phyloP scores from a whole-genome alignment of 2,888 invertebrate genomes.

The Mactromeris polynyma region DNA sequence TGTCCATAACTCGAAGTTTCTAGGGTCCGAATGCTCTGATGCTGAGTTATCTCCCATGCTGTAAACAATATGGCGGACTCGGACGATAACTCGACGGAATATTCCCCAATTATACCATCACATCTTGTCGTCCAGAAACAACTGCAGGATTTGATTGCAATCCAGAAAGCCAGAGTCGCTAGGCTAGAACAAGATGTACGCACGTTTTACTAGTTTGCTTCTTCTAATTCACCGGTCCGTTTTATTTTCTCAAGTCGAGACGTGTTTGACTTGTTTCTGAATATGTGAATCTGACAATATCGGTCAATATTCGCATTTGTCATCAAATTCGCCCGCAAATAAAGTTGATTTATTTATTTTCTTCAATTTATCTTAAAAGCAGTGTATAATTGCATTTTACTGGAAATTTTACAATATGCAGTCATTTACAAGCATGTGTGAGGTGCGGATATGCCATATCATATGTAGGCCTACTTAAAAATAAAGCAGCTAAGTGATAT shows the following conservation, averaged over 20 bases:
- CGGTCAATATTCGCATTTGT: neutral
- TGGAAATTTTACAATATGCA: too few relatives aligned
- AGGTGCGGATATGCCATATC: too few relatives aligned
- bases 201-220: neutral
- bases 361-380: too few relatives aligned
- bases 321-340: too few relatives aligned
- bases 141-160: slow-evolving; percentile 74
- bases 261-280: neutral
- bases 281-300: too few relatives aligned
- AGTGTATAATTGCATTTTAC: too few relatives aligned
- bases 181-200: slow-evolving; percentile 74
- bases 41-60: slow-evolving; percentile 46
- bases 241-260: neutral
- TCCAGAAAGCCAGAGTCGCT: slow-evolving; percentile 74
- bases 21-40: too few relatives aligned
- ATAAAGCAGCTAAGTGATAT: too few relatives aligned
- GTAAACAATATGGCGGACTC: slow-evolving; percentile 55
- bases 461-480: too few relatives aligned
- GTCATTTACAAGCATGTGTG: too few relatives aligned
- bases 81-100: slow-evolving; percentile 37
- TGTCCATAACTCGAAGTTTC: neutral
- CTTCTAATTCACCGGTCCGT: too few relatives aligned
- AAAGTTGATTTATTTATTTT: too few relatives aligned
- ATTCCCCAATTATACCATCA: slow-evolving; percentile 62
- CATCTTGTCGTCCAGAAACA: slow-evolving; percentile 78